phyloP scores from a whole-genome alignment of 1,140 invertebrate genomes.

The Lepidurus arcticus region DNA sequence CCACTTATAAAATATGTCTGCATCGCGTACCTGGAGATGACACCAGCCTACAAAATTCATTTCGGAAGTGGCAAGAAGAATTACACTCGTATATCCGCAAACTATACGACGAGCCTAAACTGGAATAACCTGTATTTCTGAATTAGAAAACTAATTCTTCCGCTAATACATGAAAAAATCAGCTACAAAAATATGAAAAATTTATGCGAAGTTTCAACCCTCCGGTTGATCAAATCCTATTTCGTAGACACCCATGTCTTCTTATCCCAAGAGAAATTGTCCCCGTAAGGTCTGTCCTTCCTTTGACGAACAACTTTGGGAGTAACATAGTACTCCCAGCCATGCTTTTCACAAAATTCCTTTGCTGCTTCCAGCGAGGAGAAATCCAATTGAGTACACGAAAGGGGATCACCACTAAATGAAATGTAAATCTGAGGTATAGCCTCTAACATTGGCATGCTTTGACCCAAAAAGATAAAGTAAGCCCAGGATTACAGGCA shows the following conservation, averaged over 20 bases:
- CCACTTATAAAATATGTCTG: not conserved
- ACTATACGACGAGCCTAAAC: not conserved
- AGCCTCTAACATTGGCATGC: too few relatives aligned
- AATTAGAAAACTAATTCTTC: not conserved
- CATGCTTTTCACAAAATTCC: conserved; percentile 35
- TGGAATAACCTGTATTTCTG: not conserved
- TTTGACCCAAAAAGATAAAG: conserved; percentile 9
- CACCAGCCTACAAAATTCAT: not conserved
- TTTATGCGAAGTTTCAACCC: too few relatives aligned
- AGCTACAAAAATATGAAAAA: not conserved
- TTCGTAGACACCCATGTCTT: conserved; percentile 90
- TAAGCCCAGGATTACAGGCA: not conserved
- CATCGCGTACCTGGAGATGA: not conserved
- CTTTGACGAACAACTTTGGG: conserved; percentile 45
- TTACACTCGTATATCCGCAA: not conserved
- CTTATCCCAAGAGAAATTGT: conserved; percentile 90
- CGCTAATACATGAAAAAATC: not conserved
- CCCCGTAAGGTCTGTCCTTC: conserved; percentile 53
- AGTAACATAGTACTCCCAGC: conserved; percentile 53
- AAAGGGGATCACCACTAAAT: conserved; percentile 23
- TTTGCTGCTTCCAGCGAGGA: conserved; percentile 19
- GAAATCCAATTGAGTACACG: not conserved
- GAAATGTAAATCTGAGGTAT: too few relatives aligned
- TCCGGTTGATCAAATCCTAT: conserved; percentile 49
- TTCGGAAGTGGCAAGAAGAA: not conserved